phyloP scores from a whole-genome alignment of 2,113 vertebrate genomes.

The Aleadryas rufinucha region DNA sequence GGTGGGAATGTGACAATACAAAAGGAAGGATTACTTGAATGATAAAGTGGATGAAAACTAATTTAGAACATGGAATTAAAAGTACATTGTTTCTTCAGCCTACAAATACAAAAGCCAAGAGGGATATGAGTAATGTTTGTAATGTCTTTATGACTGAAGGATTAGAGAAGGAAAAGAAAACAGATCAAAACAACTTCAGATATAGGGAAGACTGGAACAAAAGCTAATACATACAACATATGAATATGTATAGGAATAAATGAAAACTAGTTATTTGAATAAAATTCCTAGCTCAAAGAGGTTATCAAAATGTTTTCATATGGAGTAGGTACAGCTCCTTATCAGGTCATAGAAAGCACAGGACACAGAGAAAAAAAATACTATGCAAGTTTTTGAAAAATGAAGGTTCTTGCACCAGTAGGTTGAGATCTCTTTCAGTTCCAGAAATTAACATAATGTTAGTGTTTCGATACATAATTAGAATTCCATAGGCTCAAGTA shows the following conservation, averaged over 20 bases:
- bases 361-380: neutral
- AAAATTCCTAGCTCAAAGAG: neutral
- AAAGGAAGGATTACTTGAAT: neutral
- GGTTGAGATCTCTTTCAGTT: neutral
- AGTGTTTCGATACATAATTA: neutral
- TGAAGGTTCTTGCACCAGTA: neutral
- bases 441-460: neutral
- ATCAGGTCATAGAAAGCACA: neutral
- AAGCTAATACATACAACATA: neutral
- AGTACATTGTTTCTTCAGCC: neutral
- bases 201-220: neutral
- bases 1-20: neutral
- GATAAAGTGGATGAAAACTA: neutral
- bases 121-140: accelerated
- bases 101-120: neutral
- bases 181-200: neutral
- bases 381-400: neutral
- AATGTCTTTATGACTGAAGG: neutral
- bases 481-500: neutral
- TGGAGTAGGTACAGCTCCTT: neutral
- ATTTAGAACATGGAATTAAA: neutral
- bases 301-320: neutral
- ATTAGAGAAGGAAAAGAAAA: neutral
- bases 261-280: neutral
- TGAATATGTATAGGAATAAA: neutral